phyloP scores from a whole-genome alignment of 2,888 invertebrate species.

The Ichneumon xanthorius region DNA sequence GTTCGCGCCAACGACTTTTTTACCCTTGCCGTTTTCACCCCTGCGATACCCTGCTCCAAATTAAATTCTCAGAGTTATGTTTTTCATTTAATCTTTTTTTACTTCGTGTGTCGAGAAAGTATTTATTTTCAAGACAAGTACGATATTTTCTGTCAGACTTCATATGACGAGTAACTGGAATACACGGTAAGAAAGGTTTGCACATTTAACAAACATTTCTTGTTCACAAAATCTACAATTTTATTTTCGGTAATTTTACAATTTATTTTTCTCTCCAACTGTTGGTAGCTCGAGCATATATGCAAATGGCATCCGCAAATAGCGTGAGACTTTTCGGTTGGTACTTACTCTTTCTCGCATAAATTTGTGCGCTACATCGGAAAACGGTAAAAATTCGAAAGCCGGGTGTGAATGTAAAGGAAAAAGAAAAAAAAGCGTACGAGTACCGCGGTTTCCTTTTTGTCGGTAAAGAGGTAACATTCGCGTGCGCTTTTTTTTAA shows the following conservation, averaged over 20 bases:
- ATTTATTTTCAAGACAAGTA: neutral
- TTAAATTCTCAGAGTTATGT: neutral
- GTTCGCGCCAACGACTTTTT: slow-evolving; percentile 37
- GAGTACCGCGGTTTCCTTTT: slow-evolving; percentile 32
- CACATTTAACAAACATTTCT: neutral
- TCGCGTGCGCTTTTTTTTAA: slow-evolving; percentile 31
- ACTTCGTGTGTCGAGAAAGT: neutral
- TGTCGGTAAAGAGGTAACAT: slow-evolving; percentile 33
- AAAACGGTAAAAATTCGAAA: slow-evolving; percentile 43
- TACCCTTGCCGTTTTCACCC: neutral
- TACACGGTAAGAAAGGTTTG: no score
- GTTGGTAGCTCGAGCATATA: slow-evolving; percentile 37
- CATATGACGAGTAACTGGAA: neutral
- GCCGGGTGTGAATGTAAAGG: slow-evolving; percentile 46
- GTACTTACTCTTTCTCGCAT: slow-evolving; percentile 39
- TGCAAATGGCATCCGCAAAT: slow-evolving; percentile 31
- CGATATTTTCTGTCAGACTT: neutral
- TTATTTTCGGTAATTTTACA: neutral
- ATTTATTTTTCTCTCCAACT: slow-evolving; percentile 43
- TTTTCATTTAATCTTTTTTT: neutral
- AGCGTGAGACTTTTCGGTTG: slow-evolving; percentile 26
- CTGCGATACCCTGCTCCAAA: slow-evolving; percentile 32
- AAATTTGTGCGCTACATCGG: slow-evolving; percentile 50
- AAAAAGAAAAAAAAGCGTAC: slow-evolving; percentile 22
- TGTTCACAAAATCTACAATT: neutral